Conservation (phyloP, 2,888 invertebrate species). For the Drosophila nr. fundita region DNA sequence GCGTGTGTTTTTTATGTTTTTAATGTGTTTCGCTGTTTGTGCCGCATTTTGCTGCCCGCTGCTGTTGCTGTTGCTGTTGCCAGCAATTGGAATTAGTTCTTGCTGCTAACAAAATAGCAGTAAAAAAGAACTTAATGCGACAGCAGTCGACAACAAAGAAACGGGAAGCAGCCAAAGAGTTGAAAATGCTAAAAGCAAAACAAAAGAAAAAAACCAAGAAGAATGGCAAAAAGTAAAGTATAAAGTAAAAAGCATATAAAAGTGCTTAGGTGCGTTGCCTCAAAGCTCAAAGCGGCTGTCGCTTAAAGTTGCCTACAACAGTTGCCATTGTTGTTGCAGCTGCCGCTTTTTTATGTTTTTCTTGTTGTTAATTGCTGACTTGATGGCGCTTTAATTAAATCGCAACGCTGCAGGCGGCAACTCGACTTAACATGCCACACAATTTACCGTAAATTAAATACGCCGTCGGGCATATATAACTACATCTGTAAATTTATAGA, state of each 20-base stretch:
- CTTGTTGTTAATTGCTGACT: conserved; percentile 83
- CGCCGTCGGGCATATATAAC: background rate
- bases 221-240: conserved; percentile 1
- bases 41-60: conserved; percentile 33
- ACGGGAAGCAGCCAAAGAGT: conserved; percentile 21
- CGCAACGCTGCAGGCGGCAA: conserved; percentile 72
- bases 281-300: conserved; percentile 46
- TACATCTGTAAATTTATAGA: conserved; percentile 1
- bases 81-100: conserved; percentile 63
- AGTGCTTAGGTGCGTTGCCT: conserved; percentile 44
- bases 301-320: conserved; percentile 52
- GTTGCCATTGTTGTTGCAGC: conserved; percentile 48
- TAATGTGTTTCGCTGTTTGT: conserved; percentile 66
- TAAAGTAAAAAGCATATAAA: conserved; percentile 32
- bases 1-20: conserved; percentile 63
- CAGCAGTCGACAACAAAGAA: conserved; percentile 44
- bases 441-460: conserved; percentile 35
- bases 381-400: conserved; percentile 84
- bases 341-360: conserved; percentile 43
- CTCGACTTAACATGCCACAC: conserved; percentile 20
- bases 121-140: conserved; percentile 58
- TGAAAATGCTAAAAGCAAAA: conserved; percentile 1
- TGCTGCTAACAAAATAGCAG: conserved; percentile 53
- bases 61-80: conserved; percentile 24
- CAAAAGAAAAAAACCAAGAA: background rate